Evolutionary conservation across 2,797 vertebrate genomes (phyloP).

Genomic region (Platyrinchus mystaceus): DNA sequence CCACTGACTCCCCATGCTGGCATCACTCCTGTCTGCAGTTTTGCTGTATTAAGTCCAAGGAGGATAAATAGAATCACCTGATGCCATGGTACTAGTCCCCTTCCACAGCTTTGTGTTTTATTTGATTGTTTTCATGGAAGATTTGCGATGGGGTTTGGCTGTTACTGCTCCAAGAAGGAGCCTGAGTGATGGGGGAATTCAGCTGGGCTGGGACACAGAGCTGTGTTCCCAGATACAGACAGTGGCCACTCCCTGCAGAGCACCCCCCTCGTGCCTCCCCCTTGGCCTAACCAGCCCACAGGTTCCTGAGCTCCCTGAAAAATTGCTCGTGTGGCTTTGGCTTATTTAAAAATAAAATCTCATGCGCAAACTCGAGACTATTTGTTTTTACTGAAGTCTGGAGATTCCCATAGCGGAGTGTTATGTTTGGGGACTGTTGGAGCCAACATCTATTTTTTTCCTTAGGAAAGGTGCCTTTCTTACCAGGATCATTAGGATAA

Average conservation of each 20-base stretch:
- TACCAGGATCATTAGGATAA: not conserved
- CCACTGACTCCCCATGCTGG: not conserved
- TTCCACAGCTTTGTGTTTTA: not conserved
- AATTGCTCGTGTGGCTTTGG: not conserved
- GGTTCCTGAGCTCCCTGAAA: not conserved
- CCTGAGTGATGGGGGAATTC: not conserved
- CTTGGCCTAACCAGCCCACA: not conserved
- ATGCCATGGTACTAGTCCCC: not conserved
- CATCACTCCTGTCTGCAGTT: not conserved
- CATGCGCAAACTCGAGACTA: not conserved
- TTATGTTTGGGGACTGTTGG: not conserved
- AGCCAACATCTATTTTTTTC: not conserved
- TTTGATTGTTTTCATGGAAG: not conserved
- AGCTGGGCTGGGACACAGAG: not conserved
- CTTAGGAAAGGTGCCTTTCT: conserved; percentile 12
- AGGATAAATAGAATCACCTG: not conserved
- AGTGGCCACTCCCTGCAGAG: accelerated
- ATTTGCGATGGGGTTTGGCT: not conserved
- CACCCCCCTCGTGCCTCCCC: not conserved
- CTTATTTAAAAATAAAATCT: conserved; percentile 39
- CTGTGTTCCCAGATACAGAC: not conserved
- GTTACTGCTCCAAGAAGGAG: not conserved
- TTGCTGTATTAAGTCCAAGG: not conserved
- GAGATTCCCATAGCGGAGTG: conserved; percentile 17
- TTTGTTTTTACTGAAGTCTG: conserved; percentile 12